Evolutionary conservation across 2,888 invertebrate species (phyloP), one percentile per base, ranked within the genome.

Genomic region (Ophion ellenae): DNA sequence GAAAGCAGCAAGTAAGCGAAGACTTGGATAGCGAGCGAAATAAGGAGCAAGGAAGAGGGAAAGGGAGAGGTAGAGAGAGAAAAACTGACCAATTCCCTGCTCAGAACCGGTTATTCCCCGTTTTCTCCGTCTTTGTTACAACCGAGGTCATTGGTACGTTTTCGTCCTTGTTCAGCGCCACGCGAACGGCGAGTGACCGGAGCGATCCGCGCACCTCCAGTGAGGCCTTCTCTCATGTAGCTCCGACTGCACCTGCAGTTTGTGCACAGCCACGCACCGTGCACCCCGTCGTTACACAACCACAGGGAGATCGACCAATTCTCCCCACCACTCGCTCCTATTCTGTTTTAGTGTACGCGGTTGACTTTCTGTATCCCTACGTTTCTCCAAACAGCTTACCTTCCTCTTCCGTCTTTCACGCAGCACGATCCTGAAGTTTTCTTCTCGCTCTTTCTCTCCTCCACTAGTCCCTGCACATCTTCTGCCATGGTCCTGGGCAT

Each of bases 151-250:
- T 86, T 76, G 66, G 67, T 73, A 74, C 81, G 73, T 67, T 64
- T 59, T 78, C 70, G 71, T 90, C 90, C 86, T 87, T 80, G 86
- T 89, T 84, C 85, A 70, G 63, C 91, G 93, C 93, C 93, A 93
- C 93, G 93, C 92, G 92, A 92, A 91, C 92, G 92, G 90, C 93
- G 92, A 90, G 91, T 92, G 92, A 91, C 92, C 89, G 85, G 63
- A 69, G 86, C 82, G 70, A 80, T 59, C 64, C 81, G 67, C 81
- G 73, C 81, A 36, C 47, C 81, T 73, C 61, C 67, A 57, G 40
- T n/a, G 81, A 87, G 61, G 59, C 66, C 88, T 32, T 87, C 84
- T 70, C 75, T 20, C 78, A 59, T 53, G 47, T 45, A 71, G 67
- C 66, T 66, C 64, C 20, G 36, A 24, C 57, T 92, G 93, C 93